Percentiles rank a stretch among this genome's conserved stretches.
phyloP scores from a whole-genome alignment of 2,113 vertebrate species.

The Suncus etruscus region DNA sequence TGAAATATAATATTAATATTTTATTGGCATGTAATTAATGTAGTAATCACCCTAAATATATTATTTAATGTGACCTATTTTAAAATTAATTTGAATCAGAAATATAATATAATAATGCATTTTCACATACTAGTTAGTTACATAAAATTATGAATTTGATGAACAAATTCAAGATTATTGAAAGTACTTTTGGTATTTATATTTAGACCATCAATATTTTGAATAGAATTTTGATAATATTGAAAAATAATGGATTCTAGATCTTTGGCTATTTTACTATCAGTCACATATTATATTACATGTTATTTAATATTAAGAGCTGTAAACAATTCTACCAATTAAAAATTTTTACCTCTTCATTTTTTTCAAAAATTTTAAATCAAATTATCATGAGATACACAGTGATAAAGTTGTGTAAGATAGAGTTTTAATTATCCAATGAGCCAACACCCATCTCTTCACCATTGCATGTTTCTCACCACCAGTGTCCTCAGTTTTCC shows the following conservation, averaged over 20 bases:
- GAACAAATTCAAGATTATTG: background rate
- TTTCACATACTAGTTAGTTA: background rate
- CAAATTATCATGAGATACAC: too few species aligned
- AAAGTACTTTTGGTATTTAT: constrained; percentile 25
- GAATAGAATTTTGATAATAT: background rate
- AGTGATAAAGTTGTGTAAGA: too few species aligned
- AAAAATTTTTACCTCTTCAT: background rate
- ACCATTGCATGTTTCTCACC: too few species aligned
- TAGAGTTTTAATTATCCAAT: too few species aligned
- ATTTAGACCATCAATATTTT: constrained; percentile 7
- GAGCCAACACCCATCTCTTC: too few species aligned
- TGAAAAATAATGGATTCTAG: background rate
- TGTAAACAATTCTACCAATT: background rate
- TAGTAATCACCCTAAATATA: background rate
- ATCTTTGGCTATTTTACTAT: too few species aligned
- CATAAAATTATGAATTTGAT: background rate
- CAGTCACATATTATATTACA: background rate
- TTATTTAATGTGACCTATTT: background rate
- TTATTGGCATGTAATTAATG: background rate
- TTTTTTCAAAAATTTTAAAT: background rate
- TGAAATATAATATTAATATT: background rate
- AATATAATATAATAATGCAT: background rate
- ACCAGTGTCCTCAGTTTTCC: too few species aligned
- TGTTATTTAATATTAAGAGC: background rate
- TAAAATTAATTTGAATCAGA: constrained; percentile 20